phyloP scores from a whole-genome alignment of 2,113 vertebrate genomes.

The Phaethon lepturus region DNA sequence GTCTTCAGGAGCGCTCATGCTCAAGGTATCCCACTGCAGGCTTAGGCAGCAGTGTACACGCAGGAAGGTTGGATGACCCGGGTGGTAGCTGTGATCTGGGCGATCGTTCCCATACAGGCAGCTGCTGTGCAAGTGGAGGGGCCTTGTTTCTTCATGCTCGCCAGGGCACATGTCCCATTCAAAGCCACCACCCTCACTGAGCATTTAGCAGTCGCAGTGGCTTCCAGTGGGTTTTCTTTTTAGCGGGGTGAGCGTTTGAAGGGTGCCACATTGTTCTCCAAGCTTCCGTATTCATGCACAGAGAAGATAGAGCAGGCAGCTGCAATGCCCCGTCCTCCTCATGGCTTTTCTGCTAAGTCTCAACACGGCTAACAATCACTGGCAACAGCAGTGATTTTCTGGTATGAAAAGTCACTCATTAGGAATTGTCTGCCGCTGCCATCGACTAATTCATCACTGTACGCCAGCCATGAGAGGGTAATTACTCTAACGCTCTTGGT shows the following conservation, averaged over 20 bases:
- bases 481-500: background rate
- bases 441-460: background rate
- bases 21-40: accelerated
- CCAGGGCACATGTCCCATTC: background rate
- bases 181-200: background rate
- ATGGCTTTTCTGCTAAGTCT: background rate
- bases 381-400: background rate
- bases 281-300: background rate
- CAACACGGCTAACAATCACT: background rate
- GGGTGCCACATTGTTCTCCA: background rate
- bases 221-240: background rate
- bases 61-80: accelerated
- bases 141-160: background rate
- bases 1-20: accelerated
- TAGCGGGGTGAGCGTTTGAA: background rate
- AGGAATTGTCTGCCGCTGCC: conserved; percentile 39
- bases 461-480: background rate
- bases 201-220: background rate
- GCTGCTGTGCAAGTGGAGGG: background rate
- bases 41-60: accelerated
- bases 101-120: background rate
- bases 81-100: background rate
- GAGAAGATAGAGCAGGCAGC: conserved; percentile 27
- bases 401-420: conserved; percentile 33
- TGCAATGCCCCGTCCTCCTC: background rate